Evolutionary conservation across 2,113 vertebrate genomes (phyloP).

Genomic region (Struthidea cinerea): DNA sequence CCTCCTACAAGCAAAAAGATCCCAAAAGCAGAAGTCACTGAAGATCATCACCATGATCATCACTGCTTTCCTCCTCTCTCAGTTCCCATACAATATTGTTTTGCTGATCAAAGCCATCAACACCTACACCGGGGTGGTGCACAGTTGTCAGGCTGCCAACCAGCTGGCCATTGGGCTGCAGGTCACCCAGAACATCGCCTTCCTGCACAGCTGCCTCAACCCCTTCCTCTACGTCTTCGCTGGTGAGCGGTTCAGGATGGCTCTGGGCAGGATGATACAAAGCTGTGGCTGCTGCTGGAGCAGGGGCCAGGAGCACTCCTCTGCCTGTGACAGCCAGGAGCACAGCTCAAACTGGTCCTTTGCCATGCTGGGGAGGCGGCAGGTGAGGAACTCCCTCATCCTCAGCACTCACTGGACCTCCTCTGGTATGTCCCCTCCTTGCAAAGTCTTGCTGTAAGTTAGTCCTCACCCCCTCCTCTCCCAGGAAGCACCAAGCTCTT

Average conservation of each 20-base stretch:
- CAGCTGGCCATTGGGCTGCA: constrained; percentile 76
- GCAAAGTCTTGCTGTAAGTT: neutral
- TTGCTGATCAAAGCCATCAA: constrained; percentile 76
- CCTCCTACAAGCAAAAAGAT: constrained; percentile 80
- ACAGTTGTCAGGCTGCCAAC: constrained; percentile 54
- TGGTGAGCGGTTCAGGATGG: constrained; percentile 81
- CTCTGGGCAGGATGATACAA: constrained; percentile 71
- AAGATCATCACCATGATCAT: constrained; percentile 81
- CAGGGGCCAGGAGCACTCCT: neutral
- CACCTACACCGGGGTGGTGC: constrained; percentile 41
- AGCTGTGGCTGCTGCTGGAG: neutral
- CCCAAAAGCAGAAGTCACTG: constrained; percentile 86
- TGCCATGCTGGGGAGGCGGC: constrained; percentile 71
- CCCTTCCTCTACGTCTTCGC: constrained; percentile 87
- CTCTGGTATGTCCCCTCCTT: neutral
- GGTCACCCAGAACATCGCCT: constrained; percentile 82
- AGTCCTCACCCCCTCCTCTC: neutral
- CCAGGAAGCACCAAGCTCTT: neutral
- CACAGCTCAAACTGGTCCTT: constrained; percentile 73
- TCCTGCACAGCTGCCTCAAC: constrained; percentile 87
- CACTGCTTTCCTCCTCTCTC: constrained; percentile 82
- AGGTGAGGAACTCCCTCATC: constrained; percentile 72
- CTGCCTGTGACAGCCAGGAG: neutral
- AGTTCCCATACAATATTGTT: constrained; percentile 81
- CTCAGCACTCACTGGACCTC: constrained; percentile 37